A percentile compares a stretch with the other conserved stretches of the same genome.
phyloP scores from a whole-genome alignment of 1,140 invertebrate species.

The Drosophila truncata region DNA sequence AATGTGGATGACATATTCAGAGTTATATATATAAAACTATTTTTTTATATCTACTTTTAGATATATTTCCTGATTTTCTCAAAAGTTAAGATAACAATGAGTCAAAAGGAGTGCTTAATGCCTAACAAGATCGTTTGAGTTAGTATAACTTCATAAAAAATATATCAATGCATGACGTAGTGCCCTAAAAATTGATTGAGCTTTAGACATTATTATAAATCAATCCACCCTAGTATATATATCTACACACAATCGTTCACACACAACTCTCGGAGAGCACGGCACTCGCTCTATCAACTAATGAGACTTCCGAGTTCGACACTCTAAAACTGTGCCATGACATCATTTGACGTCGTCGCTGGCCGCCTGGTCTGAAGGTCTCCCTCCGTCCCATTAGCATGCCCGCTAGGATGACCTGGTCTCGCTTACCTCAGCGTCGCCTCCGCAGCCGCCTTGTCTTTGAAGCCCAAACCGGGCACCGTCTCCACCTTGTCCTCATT shows the following conservation, averaged over 20 bases:
- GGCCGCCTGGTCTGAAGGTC: constrained; percentile 43
- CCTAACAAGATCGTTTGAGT: not conserved
- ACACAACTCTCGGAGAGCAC: constrained; percentile 7
- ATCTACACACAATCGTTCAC: not conserved
- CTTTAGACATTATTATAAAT: not conserved
- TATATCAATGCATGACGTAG: not conserved
- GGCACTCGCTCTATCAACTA: constrained; percentile 49
- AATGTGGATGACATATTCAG: not conserved
- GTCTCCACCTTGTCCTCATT: constrained; percentile 85
- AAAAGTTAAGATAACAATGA: not conserved
- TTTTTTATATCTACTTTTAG: not conserved
- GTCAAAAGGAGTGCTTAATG: too few relatives aligned
- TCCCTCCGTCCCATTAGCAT: constrained; percentile 27
- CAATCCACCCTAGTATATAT: constrained; percentile 21
- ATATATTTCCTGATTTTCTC: not conserved
- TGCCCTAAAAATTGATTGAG: not conserved
- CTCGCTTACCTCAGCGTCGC: constrained; percentile 84
- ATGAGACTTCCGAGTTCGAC: constrained; percentile 58
- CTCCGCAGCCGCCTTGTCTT: constrained; percentile 87
- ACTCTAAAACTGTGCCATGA: constrained; percentile 73
- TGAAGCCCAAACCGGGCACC: constrained; percentile 89
- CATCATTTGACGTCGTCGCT: constrained; percentile 60
- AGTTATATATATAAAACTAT: not conserved
- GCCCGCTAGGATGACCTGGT: constrained; percentile 10
- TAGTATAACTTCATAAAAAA: not conserved